Base-by-base conservation (phyloP, 2,888 invertebrate species). In the Limenitis arthemis region DNA sequence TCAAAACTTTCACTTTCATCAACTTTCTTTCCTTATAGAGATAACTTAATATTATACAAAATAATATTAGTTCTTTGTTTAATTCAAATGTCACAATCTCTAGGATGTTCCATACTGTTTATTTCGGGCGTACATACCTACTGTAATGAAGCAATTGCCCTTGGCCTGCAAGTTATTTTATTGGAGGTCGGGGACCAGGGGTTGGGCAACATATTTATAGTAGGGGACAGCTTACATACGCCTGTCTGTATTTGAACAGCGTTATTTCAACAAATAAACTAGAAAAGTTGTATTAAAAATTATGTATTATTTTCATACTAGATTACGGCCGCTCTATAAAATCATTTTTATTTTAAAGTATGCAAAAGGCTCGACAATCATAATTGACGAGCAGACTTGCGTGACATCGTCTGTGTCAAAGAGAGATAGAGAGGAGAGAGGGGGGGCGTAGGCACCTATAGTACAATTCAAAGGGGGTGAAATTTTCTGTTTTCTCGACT, bases 81-180 rank as follows among this genome's bases (percentile, higher is more conserved):
- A 44, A 29, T 1, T 30, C 30, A 46, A 33, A 34, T 39, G 39
- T 48, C 42, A 50, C 50, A 55, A 41, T 52, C 48, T 43, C 51
- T 53, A 34, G 56, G 61, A 59, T 62, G 61, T 62, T 54, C 58
- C 51, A 56, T 61, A 59, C 63, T 61, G 60, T 63, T 61, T 61
- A 62, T 62, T 63, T 60, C 49, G 47, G 54, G 61, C 55, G 63
- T 61, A 63, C 63, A 64, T 46, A 37, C 44, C 30, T 46, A 37
- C 44, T 29, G 30, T 62, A 61, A 66, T 67, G 68, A 65, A 65
- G 67, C 69, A 69, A 70, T 70, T 69, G 67, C 65, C 68, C 66
- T 64, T 65, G 66, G 66, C 60, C 61, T 64, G 64, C 64, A 62
- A 67, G 66, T 68, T 68, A 66, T 66, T 63, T 65, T 66, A 66